Evolutionary conservation across 2,888 invertebrate species (phyloP), one percentile per base, ranked within the genome.

Genomic region (Penaeus monodon): DNA sequence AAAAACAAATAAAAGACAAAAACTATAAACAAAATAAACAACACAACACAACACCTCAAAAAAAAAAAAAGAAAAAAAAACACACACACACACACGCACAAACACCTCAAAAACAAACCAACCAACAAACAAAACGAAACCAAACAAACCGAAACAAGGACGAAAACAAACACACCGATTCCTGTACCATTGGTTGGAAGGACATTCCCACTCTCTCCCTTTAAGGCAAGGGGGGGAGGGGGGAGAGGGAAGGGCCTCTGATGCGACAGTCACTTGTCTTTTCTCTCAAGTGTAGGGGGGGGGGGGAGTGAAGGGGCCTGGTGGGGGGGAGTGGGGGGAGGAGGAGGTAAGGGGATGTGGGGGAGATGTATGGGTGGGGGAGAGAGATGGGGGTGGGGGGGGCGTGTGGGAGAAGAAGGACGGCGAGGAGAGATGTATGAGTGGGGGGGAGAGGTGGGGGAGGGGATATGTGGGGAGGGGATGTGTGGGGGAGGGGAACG

Each of bases 181-280:
- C 3, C 57, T 17, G 57, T 57, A 12, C 57, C 17, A 1, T 57
- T 57, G 49, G 49, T 57, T 17, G 3, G 57, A 57, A 57, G 17
- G 20, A 20, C 17, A 57, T 57, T 20, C 14, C 17, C 57, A 17
- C 57, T 57, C 57, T 17, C 57, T 20, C 57, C 57, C 57, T 57
- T 57, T 57, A 57, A 57, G 57, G 17, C 57, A 57, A 1, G 4
- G 57, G 12, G 57, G 27, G 77, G 24, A 33, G 44, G 76, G 44
- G 76, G 24, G 76, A n/a, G 76, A n/a, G 76, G 17, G 57, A 12
- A 38, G 77, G 63, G 29, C 57, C 77, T 77, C 63, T 7, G 76
- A n/a, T 22, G n/a, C 63, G 63, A 63, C 77, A 63, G 77, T 27
- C 29, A 27, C 63, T 27, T 33, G 27, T 27, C 77, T 29, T 20